Base-by-base conservation (phyloP, 2,113 vertebrate genomes). In the Oncorhynchus gorbuscha region DNA sequence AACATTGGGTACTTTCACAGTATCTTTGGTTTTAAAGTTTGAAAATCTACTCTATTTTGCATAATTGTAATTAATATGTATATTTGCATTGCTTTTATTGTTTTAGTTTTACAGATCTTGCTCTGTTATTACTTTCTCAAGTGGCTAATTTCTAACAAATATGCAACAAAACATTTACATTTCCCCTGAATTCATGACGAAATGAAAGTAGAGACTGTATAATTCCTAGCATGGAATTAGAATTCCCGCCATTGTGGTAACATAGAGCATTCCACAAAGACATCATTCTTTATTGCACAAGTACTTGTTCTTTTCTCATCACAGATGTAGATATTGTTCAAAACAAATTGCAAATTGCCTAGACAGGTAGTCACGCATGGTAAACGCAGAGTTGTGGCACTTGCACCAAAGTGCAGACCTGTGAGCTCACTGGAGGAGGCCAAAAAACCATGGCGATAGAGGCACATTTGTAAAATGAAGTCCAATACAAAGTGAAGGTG, bases 381-480 rank as follows among this genome's bases (percentile, higher is more conserved):
- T 32, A 0, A 62, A 69, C 1, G 1, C 30, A 32, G 30, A 32
- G 30, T 5, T 32, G 4, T 32, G 30, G 30, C 30, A 5, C 4
- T 22, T 28, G 24, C 49, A 32, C 30, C 30, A 32, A 32, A 32
- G 12, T 3, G 62, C 30, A 28, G 18, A 26, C 12, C 12, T 22
- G 39, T 71, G 26, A 11, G 48, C 12, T 49, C 48, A 49, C 48
- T 11, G 48, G 7, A 49, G 4, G 55, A 64, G 61, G 71, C 32
- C 72, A 51, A 55, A 59, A 32, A 87, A 80, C 59, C 69, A 73
- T 76, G 58, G 80, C 79, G 78, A 80, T 80, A 26, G 51, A 1
- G 80, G 75, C 55, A 69, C 75, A 39, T 45, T 85, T 22, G 5
- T 67, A 51, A 79, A 81, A 81, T 76, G 48, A 83, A 83, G 79